Percentiles rank a stretch among this genome's conserved stretches.
These are phyloP conservation scores for Phortica magna DNA, from an alignment of 2,888 invertebrate genomes.

Conservation along the genomic window DNA sequence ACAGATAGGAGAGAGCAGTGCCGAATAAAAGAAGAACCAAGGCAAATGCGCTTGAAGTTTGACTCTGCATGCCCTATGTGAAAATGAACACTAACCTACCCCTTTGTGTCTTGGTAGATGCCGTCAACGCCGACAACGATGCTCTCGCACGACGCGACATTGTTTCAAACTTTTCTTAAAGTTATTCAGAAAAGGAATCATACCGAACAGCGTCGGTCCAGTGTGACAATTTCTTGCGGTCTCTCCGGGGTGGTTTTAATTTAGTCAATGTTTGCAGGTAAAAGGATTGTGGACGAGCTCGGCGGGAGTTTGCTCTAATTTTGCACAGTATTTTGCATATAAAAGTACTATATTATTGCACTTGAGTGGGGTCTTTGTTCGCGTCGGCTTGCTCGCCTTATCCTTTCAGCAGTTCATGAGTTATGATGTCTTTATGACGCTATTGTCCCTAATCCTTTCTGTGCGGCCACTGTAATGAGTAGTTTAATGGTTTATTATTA, in stretches of 20 bases:
- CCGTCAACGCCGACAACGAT: background rate
- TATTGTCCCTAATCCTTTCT: conserved; percentile 64
- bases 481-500: conserved; percentile 69
- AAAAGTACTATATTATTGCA: conserved; percentile 71
- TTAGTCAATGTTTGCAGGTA: conserved; percentile 49
- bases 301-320: conserved; percentile 56
- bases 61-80: background rate
- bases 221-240: conserved; percentile 63
- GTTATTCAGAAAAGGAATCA: background rate
- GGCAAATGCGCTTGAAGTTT: background rate
- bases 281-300: background rate
- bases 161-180: conserved; percentile 50
- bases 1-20: conserved; percentile 38
- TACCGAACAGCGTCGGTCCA: conserved; percentile 36
- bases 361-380: conserved; percentile 43
- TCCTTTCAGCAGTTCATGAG: conserved; percentile 66
- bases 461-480: conserved; percentile 56
- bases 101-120: background rate
- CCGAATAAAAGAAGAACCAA: background rate
- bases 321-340: conserved; percentile 65
- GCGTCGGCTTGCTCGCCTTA: conserved; percentile 38
- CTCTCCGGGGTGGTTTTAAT: conserved; percentile 69
- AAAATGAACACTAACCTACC: background rate
- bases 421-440: conserved; percentile 74
- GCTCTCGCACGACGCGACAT: conserved; percentile 27